phyloP scores from a whole-genome alignment of 2,888 invertebrate genomes.

The Orchesellides sinensis region DNA sequence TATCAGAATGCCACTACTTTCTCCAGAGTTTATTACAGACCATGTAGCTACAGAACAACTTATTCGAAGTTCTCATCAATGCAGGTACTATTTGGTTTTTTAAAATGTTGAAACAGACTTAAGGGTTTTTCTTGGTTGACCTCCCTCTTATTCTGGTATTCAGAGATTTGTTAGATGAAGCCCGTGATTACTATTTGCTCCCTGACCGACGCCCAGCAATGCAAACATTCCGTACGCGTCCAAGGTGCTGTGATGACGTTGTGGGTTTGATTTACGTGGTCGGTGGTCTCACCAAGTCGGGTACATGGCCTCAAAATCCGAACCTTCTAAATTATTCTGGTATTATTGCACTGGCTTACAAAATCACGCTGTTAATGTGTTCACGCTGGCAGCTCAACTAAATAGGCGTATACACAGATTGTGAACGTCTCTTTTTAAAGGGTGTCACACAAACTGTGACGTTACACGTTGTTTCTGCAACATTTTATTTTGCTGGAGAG shows the following conservation, averaged over 20 bases:
- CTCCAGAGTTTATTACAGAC: constrained; percentile 89
- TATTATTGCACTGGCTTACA: constrained; percentile 50
- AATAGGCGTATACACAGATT: constrained; percentile 29
- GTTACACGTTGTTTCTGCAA: too few species aligned
- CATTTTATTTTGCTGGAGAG: too few species aligned
- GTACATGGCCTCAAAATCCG: constrained; percentile 76
- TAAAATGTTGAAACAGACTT: not conserved
- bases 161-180: constrained; percentile 90
- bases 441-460: too few species aligned
- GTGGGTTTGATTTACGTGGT: constrained; percentile 91
- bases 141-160: not conserved
- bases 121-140: not conserved
- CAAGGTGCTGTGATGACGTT: constrained; percentile 85
- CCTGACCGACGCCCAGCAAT: constrained; percentile 88
- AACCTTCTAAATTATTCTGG: constrained; percentile 66
- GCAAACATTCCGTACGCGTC: constrained; percentile 86
- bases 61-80: constrained; percentile 86
- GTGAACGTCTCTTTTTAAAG: not conserved
- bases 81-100: constrained; percentile 79
- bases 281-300: constrained; percentile 89
- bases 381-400: constrained; percentile 4
- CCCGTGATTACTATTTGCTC: constrained; percentile 91
- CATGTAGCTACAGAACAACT: constrained; percentile 87
- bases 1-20: constrained; percentile 88
- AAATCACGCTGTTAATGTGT: constrained; percentile 13